Percentiles rank a stretch among this genome's conserved stretches.
Evolutionary conservation across 2,888 invertebrate genomes (phyloP).

Genomic region (Charanyca ferruginea): DNA sequence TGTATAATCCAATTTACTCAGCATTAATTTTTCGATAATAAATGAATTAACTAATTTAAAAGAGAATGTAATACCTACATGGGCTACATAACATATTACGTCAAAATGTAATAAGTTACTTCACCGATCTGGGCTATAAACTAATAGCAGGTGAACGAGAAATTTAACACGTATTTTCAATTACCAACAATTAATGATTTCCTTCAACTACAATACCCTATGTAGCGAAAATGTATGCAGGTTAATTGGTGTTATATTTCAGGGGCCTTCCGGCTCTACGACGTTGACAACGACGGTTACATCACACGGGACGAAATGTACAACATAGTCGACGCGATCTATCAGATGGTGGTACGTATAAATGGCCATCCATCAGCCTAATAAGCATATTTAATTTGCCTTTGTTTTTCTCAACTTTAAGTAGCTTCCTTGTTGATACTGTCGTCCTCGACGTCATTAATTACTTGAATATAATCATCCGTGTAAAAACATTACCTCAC

Average conservation of each 20-base stretch:
- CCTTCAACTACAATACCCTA: background rate
- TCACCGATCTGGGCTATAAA: background rate
- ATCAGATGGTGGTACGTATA: conserved; percentile 98
- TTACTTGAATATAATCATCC: background rate
- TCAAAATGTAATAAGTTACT: background rate
- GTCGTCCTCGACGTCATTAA: too few relatives aligned
- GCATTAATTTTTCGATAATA: too few relatives aligned
- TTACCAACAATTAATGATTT: conserved; percentile 24
- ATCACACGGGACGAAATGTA: conserved; percentile 99
- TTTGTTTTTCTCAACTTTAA: conserved; percentile 10
- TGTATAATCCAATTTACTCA: too few relatives aligned
- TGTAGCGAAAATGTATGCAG: conserved; percentile 32
- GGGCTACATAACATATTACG: background rate
- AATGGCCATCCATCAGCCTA: background rate
- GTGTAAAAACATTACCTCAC: background rate
- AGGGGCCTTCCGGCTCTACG: conserved; percentile 99
- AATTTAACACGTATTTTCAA: conserved; percentile 13
- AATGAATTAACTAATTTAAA: too few relatives aligned
- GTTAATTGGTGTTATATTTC: conserved; percentile 71
- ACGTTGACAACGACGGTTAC: conserved; percentile 98
- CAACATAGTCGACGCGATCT: conserved; percentile 99
- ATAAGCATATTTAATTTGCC: conserved; percentile 16
- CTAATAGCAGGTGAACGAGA: background rate
- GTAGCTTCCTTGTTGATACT: background rate
- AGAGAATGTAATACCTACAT: background rate